phyloP scores from a whole-genome alignment of 2,113 vertebrate species.

The Mionectes macconnelli region DNA sequence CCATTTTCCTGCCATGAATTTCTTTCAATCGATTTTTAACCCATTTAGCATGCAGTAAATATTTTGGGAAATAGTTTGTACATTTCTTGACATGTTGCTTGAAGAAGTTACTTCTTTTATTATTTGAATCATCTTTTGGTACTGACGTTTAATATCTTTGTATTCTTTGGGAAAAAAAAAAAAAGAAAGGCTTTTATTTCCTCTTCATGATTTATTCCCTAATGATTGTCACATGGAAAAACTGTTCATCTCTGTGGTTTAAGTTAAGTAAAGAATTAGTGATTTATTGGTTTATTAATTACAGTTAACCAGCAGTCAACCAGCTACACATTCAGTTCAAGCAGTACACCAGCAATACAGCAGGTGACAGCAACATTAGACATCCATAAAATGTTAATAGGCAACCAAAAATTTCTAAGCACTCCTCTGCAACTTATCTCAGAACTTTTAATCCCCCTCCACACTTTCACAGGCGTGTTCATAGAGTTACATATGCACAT shows the following conservation, averaged over 20 bases:
- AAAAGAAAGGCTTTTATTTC: neutral
- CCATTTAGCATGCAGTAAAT: neutral
- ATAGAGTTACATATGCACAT: neutral
- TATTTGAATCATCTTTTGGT: neutral
- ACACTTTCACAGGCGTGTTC: neutral
- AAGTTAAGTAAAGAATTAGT: neutral
- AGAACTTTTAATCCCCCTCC: neutral
- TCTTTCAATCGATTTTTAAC: neutral
- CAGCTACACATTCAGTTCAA: neutral
- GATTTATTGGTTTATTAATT: neutral
- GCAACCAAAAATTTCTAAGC: neutral
- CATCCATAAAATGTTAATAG: neutral
- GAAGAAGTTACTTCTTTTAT: neutral
- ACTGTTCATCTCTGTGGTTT: neutral
- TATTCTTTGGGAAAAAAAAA: neutral
- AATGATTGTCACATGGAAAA: neutral
- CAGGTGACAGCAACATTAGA: neutral
- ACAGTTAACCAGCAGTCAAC: neutral
- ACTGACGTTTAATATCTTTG: neutral
- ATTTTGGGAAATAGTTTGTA: neutral
- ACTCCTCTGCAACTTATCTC: neutral
- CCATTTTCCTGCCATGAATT: neutral
- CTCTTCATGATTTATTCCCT: neutral
- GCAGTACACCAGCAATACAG: neutral
- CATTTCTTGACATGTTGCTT: neutral